Conservation (phyloP, 2,797 vertebrate genomes). For the Anguilla obscura region DNA sequence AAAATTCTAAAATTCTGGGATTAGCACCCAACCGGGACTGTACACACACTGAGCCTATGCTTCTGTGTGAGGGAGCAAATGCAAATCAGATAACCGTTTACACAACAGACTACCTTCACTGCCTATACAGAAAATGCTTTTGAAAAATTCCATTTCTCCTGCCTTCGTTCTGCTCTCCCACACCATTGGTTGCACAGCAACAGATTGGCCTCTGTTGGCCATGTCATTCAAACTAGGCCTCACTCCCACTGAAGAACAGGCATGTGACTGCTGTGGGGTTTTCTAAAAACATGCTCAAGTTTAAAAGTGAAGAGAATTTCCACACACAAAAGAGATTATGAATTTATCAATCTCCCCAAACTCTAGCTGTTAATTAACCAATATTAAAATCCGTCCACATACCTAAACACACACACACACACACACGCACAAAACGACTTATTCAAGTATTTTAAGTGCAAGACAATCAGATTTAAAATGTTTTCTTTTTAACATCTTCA, state of each 20-base stretch:
- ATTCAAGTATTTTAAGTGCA: not conserved
- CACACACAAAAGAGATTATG: not conserved
- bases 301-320: not conserved
- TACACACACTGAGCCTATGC: not conserved
- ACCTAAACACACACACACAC: not conserved
- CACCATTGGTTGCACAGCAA: not conserved
- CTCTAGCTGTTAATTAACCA: not conserved
- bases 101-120: constrained; percentile 4
- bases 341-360: not conserved
- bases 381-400: not conserved
- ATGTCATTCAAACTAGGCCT: not conserved
- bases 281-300: not conserved
- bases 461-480: not conserved
- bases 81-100: not conserved
- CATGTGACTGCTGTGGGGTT: not conserved
- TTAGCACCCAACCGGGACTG: not conserved
- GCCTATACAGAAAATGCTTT: not conserved
- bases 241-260: not conserved
- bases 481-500: not conserved
- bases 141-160: not conserved
- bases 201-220: not conserved
- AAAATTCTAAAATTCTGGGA: not conserved
- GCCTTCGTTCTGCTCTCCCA: not conserved
- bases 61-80: not conserved
- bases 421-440: not conserved